A percentile compares a stretch with the other conserved stretches of the same genome.
These are phyloP conservation scores for Xylocopa sonorina DNA, from an alignment of 1,140 invertebrate species.

Conservation along the genomic window DNA sequence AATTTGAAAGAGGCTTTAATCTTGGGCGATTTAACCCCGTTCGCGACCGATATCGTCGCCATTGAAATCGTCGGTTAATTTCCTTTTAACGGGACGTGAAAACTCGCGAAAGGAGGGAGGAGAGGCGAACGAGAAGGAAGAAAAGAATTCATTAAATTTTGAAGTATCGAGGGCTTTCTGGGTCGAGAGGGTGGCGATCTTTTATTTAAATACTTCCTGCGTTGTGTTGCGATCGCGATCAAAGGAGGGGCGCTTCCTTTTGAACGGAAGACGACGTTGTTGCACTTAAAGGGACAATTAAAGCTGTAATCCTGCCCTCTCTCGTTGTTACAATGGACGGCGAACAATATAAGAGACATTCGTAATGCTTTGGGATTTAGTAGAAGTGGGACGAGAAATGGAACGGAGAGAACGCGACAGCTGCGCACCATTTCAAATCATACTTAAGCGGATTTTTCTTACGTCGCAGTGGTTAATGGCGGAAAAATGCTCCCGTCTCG, in stretches of 20 bases:
- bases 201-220: neutral
- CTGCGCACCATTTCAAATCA: neutral
- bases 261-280: neutral
- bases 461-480: too few species aligned
- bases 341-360: neutral
- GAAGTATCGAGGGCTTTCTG: neutral
- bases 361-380: neutral
- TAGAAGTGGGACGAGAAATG: neutral
- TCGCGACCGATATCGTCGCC: neutral
- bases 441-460: neutral
- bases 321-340: too few species aligned
- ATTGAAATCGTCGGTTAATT: constrained; percentile 11
- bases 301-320: neutral
- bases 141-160: constrained; percentile 2
- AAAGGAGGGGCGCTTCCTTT: neutral
- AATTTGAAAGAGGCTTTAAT: too few species aligned
- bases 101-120: neutral
- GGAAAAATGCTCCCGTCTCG: neutral
- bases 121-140: neutral
- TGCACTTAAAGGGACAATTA: constrained; percentile 4
- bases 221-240: neutral
- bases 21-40: too few species aligned
- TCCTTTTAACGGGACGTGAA: neutral
- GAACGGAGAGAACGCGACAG: neutral
- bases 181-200: constrained; percentile 1